Conservation (phyloP, 2,797 vertebrate species). For the Tenualosa ilisha region DNA sequence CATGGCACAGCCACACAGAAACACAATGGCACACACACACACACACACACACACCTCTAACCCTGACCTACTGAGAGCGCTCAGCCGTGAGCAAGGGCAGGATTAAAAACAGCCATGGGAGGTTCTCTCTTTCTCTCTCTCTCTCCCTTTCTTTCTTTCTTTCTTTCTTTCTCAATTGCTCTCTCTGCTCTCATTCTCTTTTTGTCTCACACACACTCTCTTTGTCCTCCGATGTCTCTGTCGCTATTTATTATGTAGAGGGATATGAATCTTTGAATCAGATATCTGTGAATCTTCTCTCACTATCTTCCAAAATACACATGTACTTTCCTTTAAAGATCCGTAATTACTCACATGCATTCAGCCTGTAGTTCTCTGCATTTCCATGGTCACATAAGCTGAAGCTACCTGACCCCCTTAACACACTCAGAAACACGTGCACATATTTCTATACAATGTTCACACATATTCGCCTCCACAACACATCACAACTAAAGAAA, state of each 20-base stretch:
- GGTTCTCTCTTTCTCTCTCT: constrained; percentile 12
- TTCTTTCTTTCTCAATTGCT: not conserved
- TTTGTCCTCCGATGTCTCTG: not conserved
- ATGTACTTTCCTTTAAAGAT: not conserved
- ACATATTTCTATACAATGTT: not conserved
- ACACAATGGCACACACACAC: not conserved
- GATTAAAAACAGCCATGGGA: constrained; percentile 42
- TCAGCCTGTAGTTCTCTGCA: not conserved
- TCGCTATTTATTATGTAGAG: not conserved
- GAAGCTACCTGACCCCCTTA: not conserved
- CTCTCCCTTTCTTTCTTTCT: not conserved
- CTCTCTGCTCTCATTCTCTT: not conserved
- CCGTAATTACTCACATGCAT: not conserved
- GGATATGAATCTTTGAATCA: not conserved
- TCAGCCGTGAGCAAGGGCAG: constrained; percentile 37
- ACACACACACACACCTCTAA: constrained; percentile 29
- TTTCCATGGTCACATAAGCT: not conserved
- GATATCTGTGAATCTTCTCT: not conserved
- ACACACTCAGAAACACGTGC: not conserved
- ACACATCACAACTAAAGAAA: too few species aligned
- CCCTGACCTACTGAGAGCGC: constrained; percentile 40
- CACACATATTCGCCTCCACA: too few species aligned
- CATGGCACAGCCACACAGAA: not conserved
- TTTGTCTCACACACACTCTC: not conserved
- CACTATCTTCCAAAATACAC: not conserved